phyloP scores from a whole-genome alignment of 2,797 vertebrate species.

The Borostomias antarcticus region DNA sequence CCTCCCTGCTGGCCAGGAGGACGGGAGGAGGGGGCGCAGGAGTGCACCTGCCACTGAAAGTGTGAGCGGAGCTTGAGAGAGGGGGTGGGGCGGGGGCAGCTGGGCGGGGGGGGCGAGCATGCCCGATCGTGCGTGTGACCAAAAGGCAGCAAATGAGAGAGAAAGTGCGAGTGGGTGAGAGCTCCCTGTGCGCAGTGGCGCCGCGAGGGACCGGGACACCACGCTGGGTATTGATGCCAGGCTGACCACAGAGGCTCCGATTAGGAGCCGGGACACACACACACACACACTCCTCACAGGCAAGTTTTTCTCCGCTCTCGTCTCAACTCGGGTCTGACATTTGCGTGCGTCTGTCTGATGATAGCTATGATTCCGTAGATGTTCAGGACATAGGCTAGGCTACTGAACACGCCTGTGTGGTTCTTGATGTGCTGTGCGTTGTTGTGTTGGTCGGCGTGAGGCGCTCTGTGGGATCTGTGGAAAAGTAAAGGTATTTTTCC shows the following conservation, averaged over 20 bases:
- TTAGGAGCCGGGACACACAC: too few species aligned
- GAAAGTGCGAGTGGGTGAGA: neutral
- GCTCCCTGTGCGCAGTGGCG: neutral
- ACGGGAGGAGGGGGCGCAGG: constrained; percentile 36
- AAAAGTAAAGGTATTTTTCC: too few species aligned
- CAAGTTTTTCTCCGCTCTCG: too few species aligned
- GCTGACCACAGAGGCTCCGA: constrained; percentile 8
- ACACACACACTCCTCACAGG: neutral
- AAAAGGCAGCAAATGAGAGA: neutral
- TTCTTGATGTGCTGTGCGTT: too few species aligned
- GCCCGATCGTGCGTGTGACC: constrained; percentile 7
- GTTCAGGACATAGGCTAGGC: too few species aligned
- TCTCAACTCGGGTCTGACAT: too few species aligned
- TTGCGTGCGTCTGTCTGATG: too few species aligned
- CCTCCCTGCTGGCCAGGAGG: constrained; percentile 28
- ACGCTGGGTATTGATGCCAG: neutral
- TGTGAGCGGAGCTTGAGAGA: constrained; percentile 4
- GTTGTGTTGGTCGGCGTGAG: too few species aligned
- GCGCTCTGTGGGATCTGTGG: too few species aligned
- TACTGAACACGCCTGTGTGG: too few species aligned
- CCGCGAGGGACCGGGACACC: neutral
- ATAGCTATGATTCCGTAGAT: too few species aligned
- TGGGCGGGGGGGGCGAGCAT: constrained; percentile 2
- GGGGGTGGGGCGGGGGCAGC: neutral
- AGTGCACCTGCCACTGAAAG: constrained; percentile 46